Percentiles rank a stretch among this genome's conserved stretches.
phyloP scores from a whole-genome alignment of 2,888 invertebrate genomes.

The Lasioglossum leucozonium region DNA sequence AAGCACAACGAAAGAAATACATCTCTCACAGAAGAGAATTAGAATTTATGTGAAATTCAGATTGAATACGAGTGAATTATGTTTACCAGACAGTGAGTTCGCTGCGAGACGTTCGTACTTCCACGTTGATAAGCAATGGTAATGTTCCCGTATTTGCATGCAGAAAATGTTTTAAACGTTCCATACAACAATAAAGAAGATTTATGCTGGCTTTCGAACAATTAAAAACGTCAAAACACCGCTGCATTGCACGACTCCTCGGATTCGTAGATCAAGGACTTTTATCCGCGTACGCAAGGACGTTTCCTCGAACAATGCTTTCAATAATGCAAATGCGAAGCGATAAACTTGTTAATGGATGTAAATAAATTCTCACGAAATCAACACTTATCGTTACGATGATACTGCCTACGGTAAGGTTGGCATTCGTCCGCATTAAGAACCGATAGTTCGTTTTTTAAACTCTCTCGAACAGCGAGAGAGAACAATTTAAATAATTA shows the following conservation, averaged over 20 bases:
- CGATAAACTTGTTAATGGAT: neutral
- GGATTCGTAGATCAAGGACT: slow-evolving; percentile 1
- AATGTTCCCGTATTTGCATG: neutral
- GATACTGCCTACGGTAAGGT: neutral
- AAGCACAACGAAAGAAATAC: neutral
- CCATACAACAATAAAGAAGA: neutral
- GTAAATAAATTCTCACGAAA: neutral
- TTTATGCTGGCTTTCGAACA: neutral
- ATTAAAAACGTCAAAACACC: neutral
- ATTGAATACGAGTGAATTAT: neutral
- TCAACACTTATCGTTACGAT: neutral
- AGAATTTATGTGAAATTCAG: neutral
- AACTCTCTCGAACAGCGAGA: no score
- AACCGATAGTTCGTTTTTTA: neutral
- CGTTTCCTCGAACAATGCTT: neutral
- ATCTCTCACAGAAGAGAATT: neutral
- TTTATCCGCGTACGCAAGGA: neutral
- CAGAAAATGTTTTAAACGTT: neutral
- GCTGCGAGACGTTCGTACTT: neutral
- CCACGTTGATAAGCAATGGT: neutral
- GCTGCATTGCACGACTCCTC: neutral
- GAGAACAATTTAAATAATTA: neutral
- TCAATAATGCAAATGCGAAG: neutral
- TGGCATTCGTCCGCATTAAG: neutral
- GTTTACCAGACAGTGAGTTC: neutral